Evolutionary conservation across 2,797 vertebrate species (phyloP).

Genomic region (Halcyon chelicuti): DNA sequence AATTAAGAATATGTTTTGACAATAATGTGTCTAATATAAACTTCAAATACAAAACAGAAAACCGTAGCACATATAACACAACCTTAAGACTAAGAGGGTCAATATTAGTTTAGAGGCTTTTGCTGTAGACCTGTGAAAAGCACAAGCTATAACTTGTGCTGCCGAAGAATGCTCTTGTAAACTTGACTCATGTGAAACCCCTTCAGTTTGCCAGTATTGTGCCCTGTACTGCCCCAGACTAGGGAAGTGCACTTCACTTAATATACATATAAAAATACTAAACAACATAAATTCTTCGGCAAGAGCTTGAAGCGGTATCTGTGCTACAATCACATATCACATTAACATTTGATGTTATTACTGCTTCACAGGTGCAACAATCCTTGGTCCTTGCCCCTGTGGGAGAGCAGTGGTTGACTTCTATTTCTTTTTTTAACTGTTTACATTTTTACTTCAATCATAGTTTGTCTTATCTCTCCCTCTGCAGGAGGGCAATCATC

Average conservation of each 20-base stretch:
- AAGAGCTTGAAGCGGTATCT: conserved; percentile 49
- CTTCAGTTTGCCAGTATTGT: conserved; percentile 59
- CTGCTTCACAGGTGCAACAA: conserved; percentile 65
- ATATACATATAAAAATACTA: conserved; percentile 72
- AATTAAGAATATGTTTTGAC: not conserved
- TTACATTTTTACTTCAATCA: conserved; percentile 80
- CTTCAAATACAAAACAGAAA: not conserved
- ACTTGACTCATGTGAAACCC: conserved; percentile 25
- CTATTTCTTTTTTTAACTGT: conserved; percentile 77
- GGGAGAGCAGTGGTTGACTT: conserved; percentile 69
- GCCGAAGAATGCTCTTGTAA: not conserved
- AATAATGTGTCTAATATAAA: not conserved
- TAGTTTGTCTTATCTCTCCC: conserved; percentile 79
- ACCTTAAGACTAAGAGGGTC: not conserved
- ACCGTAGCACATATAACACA: not conserved
- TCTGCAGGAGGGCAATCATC: conserved; percentile 79
- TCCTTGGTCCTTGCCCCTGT: conserved; percentile 69
- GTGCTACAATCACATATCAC: conserved; percentile 50
- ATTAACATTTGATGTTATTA: conserved; percentile 74
- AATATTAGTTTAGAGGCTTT: not conserved
- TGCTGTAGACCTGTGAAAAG: conserved; percentile 8
- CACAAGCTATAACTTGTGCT: not conserved
- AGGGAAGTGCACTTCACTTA: conserved; percentile 68
- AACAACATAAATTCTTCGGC: conserved; percentile 69
- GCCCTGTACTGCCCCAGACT: conserved; percentile 58